These are phyloP conservation scores for Uromys caudimaculatus DNA, from an alignment of 2,797 vertebrate genomes.

Conservation along the genomic window DNA sequence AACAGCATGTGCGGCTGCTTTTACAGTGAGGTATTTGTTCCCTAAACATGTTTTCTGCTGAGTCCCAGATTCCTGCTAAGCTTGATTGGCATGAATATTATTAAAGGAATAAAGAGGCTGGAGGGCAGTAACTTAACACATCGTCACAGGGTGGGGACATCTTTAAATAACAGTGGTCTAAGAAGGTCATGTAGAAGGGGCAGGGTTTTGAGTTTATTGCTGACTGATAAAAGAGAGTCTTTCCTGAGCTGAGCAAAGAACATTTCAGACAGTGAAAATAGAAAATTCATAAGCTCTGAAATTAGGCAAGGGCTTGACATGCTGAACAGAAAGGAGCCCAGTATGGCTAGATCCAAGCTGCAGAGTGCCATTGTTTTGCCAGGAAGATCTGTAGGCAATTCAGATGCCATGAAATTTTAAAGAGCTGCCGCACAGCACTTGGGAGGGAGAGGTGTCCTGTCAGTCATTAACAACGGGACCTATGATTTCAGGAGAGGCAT, in stretches of 20 bases:
- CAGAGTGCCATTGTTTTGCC: not conserved
- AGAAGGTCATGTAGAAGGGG: not conserved
- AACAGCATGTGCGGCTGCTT: not conserved
- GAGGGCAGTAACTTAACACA: not conserved
- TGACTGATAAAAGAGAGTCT: not conserved
- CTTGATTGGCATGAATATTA: not conserved
- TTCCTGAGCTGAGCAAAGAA: not conserved
- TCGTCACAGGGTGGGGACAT: not conserved
- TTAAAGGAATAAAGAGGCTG: conserved; percentile 2
- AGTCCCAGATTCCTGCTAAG: not conserved
- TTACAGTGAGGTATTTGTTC: not conserved
- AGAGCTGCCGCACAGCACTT: not conserved
- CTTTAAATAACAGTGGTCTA: not conserved
- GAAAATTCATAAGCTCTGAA: not conserved
- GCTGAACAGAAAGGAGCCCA: not conserved
- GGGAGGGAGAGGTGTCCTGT: not conserved
- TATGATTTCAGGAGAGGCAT: not conserved
- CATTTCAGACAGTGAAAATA: not conserved
- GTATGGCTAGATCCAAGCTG: not conserved
- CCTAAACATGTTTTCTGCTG: not conserved
- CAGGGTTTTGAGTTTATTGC: not conserved
- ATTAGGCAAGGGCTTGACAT: not conserved
- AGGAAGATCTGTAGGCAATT: not conserved
- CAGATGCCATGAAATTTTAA: not conserved
- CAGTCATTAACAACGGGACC: not conserved